A percentile compares a stretch with the other conserved stretches of the same genome.
Evolutionary conservation across 2,888 invertebrate genomes (phyloP).

Genomic region (Orthosia incerta): DNA sequence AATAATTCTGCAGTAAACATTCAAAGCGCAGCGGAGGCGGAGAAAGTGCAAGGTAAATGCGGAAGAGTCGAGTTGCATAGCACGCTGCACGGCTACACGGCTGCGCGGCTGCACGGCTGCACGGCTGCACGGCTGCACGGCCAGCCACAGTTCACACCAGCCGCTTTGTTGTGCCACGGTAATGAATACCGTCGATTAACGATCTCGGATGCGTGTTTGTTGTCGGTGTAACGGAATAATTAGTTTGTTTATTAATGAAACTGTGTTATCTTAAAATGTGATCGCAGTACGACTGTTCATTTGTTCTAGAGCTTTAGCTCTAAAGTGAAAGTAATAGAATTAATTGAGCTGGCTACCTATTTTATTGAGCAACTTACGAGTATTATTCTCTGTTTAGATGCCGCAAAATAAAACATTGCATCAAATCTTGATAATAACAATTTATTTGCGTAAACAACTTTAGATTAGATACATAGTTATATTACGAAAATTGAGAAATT

Average conservation of each 20-base stretch:
- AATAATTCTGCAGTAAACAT: constrained; percentile 71
- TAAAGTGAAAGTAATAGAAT: constrained; percentile 53
- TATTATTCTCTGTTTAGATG: constrained; percentile 3
- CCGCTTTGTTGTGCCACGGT: constrained; percentile 57
- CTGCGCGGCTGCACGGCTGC: constrained; percentile 52
- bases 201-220: constrained; percentile 62
- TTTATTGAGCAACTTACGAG: constrained; percentile 16
- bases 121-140: constrained; percentile 51
- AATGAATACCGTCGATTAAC: constrained; percentile 58
- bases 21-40: constrained; percentile 74
- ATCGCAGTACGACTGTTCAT: constrained; percentile 50
- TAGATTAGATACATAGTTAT: constrained; percentile 1
- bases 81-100: constrained; percentile 27
- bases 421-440: constrained; percentile 6
- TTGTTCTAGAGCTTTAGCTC: constrained; percentile 40
- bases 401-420: constrained; percentile 12
- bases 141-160: constrained; percentile 61
- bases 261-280: constrained; percentile 54
- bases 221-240: constrained; percentile 61
- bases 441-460: constrained; percentile 32
- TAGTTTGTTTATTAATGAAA: constrained; percentile 62
- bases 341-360: constrained; percentile 20
- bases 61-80: constrained; percentile 70
- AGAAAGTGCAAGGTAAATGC: constrained; percentile 80
- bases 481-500: constrained; percentile 47